Percentiles rank a stretch among this genome's conserved stretches.
These are phyloP conservation scores for Eupsilia transversa DNA, from an alignment of 2,888 invertebrate species.

Conservation along the genomic window DNA sequence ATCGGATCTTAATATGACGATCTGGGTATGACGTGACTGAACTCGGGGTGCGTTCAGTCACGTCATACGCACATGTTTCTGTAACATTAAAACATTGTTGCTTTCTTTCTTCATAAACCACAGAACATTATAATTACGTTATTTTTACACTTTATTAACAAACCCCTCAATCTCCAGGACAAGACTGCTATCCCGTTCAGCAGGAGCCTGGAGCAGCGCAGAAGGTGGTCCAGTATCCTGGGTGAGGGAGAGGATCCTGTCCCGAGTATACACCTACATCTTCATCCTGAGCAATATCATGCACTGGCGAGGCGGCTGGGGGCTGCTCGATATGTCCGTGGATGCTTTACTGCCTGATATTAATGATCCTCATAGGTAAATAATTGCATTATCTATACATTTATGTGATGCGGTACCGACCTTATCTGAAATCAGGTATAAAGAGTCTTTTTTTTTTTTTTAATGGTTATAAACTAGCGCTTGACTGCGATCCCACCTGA, in stretches of 20 bases:
- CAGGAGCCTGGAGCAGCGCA: conserved; percentile 75
- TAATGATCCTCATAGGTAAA: conserved; percentile 79
- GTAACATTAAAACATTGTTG: not conserved
- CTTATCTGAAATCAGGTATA: no score
- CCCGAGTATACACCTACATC: conserved; percentile 93
- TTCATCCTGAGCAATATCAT: conserved; percentile 95
- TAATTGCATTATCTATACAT: no score
- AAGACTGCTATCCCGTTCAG: conserved; percentile 78
- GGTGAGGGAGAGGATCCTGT: conserved; percentile 84
- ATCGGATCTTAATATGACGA: no score
- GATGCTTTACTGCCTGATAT: conserved; percentile 84
- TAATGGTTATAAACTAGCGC: no score
- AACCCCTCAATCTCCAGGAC: conserved; percentile 70
- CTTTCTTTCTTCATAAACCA: not conserved
- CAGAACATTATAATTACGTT: not conserved
- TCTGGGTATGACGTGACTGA: no score
- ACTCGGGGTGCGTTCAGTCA: no score
- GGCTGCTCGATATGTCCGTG: conserved; percentile 92
- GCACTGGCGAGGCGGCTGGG: conserved; percentile 97
- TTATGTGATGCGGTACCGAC: no score
- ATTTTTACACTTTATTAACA: not conserved
- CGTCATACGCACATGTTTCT: no score
- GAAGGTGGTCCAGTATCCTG: conserved; percentile 76
- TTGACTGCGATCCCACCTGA: no score
- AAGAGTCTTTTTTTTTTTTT: no score